Percentiles rank a stretch among this genome's conserved stretches.
These are phyloP conservation scores for Takifugu bimaculatus DNA, from an alignment of 2,113 vertebrate genomes.

Conservation along the genomic window DNA sequence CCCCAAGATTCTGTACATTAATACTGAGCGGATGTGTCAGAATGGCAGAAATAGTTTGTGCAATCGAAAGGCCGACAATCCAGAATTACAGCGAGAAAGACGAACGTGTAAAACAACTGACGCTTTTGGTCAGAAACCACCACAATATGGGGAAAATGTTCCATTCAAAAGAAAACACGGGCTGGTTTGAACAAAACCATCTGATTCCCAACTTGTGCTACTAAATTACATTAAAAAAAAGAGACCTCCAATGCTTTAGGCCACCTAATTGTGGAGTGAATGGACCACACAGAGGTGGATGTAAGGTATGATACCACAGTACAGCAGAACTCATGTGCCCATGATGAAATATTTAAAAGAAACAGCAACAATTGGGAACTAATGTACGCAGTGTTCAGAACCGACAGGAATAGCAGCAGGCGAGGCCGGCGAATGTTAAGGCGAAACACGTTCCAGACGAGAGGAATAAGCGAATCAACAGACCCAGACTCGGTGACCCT, in stretches of 20 bases:
- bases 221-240: conserved; percentile 41
- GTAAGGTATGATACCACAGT: conserved; percentile 52
- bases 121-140: conserved; percentile 7
- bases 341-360: conserved; percentile 16
- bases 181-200: not conserved
- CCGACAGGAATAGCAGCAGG: conserved; percentile 30
- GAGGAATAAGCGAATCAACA: conserved; percentile 3
- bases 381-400: conserved; percentile 1
- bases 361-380: conserved; percentile 9
- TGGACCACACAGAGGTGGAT: conserved; percentile 34
- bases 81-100: conserved; percentile 6
- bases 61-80: conserved; percentile 36
- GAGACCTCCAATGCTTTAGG: conserved; percentile 2
- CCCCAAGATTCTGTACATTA: conserved; percentile 66
- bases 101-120: conserved; percentile 26
- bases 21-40: conserved; percentile 27
- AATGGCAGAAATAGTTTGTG: conserved; percentile 43
- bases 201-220: conserved; percentile 58
- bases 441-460: conserved; percentile 21
- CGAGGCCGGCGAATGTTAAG: conserved; percentile 12
- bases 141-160: conserved; percentile 7
- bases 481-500: not conserved
- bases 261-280: conserved; percentile 16
- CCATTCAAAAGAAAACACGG: conserved; percentile 12
- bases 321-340: conserved; percentile 22